A percentile compares a stretch with the other conserved stretches of the same genome.
phyloP scores from a whole-genome alignment of 2,797 vertebrate species.

The Phoebastria nigripes region DNA sequence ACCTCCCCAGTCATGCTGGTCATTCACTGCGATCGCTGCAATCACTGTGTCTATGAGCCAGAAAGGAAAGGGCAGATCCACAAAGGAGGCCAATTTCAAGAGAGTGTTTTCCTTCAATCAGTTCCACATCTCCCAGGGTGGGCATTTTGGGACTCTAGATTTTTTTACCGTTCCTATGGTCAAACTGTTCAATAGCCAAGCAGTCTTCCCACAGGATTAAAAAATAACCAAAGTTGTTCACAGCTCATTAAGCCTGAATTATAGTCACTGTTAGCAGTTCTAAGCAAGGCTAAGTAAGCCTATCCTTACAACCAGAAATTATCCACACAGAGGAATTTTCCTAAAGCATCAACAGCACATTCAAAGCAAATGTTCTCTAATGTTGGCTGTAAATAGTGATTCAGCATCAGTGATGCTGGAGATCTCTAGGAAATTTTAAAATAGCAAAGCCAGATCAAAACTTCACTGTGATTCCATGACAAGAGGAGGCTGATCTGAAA shows the following conservation, averaged over 20 bases:
- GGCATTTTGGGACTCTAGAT: neutral
- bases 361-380: neutral
- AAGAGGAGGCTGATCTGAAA: neutral
- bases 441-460: neutral
- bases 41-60: neutral
- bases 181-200: neutral
- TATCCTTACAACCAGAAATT: neutral
- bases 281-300: neutral
- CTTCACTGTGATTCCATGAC: neutral
- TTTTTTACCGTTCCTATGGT: neutral
- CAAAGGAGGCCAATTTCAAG: neutral
- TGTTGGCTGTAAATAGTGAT: neutral
- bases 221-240: neutral
- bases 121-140: neutral
- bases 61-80: neutral
- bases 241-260: neutral
- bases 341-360: neutral
- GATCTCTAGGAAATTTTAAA: neutral
- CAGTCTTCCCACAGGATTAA: neutral
- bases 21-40: neutral
- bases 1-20: neutral
- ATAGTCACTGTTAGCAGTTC: neutral
- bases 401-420: neutral
- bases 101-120: neutral
- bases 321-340: neutral